These are phyloP conservation scores for Drosophila planitibia DNA, from an alignment of 2,888 invertebrate genomes.

Conservation along the genomic window DNA sequence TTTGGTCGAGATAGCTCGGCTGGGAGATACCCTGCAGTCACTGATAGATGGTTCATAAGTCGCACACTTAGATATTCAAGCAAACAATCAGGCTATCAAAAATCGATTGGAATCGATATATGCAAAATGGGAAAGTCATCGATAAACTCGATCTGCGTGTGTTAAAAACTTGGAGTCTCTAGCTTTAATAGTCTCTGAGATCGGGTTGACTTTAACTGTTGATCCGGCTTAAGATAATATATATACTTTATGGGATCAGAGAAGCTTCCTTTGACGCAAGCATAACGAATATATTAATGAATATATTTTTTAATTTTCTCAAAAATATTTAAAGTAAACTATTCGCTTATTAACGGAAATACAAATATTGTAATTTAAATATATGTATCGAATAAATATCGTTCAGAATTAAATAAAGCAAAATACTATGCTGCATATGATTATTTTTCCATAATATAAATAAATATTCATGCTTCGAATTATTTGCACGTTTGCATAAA, in stretches of 20 bases:
- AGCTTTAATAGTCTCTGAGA: not conserved
- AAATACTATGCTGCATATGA: not conserved
- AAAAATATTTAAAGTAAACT: not conserved
- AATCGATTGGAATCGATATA: not conserved
- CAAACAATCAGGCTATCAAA: not conserved
- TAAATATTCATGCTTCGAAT: constrained; percentile 21
- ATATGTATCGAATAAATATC: not conserved
- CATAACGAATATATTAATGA: too few relatives aligned
- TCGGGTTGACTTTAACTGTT: not conserved
- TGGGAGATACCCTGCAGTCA: not conserved
- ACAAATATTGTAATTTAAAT: not conserved
- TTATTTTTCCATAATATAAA: not conserved
- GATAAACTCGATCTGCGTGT: not conserved
- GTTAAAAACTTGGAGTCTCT: not conserved
- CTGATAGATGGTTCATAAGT: not conserved
- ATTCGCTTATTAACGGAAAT: not conserved
- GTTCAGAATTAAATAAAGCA: not conserved
- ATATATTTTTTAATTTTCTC: not conserved
- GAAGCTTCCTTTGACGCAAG: not conserved
- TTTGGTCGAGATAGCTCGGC: not conserved
- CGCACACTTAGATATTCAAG: not conserved
- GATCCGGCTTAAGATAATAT: not conserved
- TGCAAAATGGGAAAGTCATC: not conserved
- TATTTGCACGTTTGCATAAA: constrained; percentile 11
- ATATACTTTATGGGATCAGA: not conserved